Evolutionary conservation across 2,113 vertebrate species (phyloP).

Genomic region (Tichodroma muraria): DNA sequence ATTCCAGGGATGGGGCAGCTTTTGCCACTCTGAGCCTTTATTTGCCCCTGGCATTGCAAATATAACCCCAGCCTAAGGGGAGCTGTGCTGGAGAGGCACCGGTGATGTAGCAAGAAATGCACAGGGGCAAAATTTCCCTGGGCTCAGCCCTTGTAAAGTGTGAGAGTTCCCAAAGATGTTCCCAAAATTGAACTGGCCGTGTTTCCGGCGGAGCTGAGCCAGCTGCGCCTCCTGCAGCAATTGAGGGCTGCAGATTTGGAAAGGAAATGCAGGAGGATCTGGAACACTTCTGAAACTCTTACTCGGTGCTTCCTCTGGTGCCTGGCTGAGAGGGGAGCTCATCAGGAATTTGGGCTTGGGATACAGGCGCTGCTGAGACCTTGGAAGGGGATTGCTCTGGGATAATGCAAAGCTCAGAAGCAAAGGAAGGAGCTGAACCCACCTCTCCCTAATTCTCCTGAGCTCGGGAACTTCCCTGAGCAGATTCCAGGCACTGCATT

Average conservation of each 20-base stretch:
- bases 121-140: not conserved
- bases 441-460: not conserved
- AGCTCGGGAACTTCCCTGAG: not conserved
- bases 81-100: not conserved
- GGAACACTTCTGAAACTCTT: not conserved
- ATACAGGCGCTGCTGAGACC: not conserved
- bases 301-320: not conserved
- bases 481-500: not conserved
- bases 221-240: constrained; percentile 29
- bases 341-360: not conserved
- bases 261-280: not conserved
- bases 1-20: not conserved
- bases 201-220: not conserved
- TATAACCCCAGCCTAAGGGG: rapidly evolving
- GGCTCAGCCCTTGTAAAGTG: not conserved
- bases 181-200: not conserved
- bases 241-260: not conserved
- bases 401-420: not conserved
- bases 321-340: not conserved
- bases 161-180: not conserved
- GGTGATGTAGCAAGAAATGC: not conserved
- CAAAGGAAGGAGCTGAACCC: not conserved
- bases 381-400: not conserved
- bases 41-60: not conserved
- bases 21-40: rapidly evolving